Evolutionary conservation across 2,113 vertebrate species (phyloP).

Genomic region (Scartelaos histophorus): DNA sequence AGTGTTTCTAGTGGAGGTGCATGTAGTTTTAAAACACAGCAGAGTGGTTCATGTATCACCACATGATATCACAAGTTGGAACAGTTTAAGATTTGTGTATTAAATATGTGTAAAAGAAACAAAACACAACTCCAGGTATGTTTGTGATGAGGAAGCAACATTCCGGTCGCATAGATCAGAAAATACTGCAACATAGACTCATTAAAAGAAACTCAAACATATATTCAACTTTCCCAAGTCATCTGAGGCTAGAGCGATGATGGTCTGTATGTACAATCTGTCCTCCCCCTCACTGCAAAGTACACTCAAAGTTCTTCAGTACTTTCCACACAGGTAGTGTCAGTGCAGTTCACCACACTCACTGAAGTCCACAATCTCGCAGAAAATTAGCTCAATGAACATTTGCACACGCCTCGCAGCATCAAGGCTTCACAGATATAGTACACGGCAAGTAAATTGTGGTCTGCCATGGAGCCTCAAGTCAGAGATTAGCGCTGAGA

Average conservation of each 20-base stretch:
- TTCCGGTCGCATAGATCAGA: too few species aligned
- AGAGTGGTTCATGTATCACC: too few species aligned
- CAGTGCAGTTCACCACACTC: slow-evolving; percentile 4
- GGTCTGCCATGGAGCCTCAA: slow-evolving; percentile 55
- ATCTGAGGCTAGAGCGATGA: background rate
- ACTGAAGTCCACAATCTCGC: slow-evolving; percentile 32
- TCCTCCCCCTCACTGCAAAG: background rate
- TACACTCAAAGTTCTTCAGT: background rate
- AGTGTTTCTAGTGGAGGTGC: too few species aligned
- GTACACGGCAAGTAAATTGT: slow-evolving; percentile 63
- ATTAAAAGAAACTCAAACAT: background rate
- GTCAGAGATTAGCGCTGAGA: slow-evolving; percentile 44
- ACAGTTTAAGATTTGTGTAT: too few species aligned
- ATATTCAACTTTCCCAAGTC: background rate
- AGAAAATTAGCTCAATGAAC: slow-evolving; percentile 60
- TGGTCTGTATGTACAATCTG: background rate
- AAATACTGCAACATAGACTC: too few species aligned
- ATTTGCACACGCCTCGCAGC: slow-evolving; percentile 50
- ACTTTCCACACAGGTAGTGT: slow-evolving; percentile 9
- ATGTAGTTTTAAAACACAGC: too few species aligned
- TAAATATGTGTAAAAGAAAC: too few species aligned
- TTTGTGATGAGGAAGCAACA: too few species aligned
- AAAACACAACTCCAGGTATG: too few species aligned
- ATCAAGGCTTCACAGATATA: slow-evolving; percentile 56
- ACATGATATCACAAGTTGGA: too few species aligned